phyloP scores from a whole-genome alignment of 2,797 vertebrate species.

The Artibeus lituratus region DNA sequence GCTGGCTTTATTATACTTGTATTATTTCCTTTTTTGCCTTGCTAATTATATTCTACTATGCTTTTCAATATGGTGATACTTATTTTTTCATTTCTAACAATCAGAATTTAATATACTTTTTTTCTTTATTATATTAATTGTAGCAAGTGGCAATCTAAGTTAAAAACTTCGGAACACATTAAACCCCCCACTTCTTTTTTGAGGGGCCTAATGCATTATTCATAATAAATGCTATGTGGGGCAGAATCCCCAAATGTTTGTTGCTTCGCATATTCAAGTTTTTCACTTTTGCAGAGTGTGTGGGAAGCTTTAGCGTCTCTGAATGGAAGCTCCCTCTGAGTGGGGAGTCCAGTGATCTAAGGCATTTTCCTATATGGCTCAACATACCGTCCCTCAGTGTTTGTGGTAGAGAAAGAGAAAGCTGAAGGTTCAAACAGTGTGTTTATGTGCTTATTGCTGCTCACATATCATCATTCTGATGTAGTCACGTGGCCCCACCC shows the following conservation, averaged over 20 bases:
- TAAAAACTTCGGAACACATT: constrained; percentile 9
- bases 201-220: not conserved
- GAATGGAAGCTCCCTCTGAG: not conserved
- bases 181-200: not conserved
- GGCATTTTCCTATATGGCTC: not conserved
- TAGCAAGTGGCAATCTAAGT: not conserved
- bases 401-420: not conserved
- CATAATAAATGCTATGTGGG: not conserved
- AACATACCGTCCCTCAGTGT: not conserved
- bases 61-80: constrained; percentile 26
- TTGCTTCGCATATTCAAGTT: not conserved
- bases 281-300: not conserved
- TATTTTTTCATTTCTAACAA: constrained; percentile 3
- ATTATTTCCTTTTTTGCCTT: constrained; percentile 25
- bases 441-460: not conserved
- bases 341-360: not conserved
- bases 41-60: constrained; percentile 28
- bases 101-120: not conserved
- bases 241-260: not conserved
- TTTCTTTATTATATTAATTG: constrained; percentile 36
- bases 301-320: not conserved
- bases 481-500: not conserved
- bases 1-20: not conserved
- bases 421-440: not conserved
- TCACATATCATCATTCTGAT: not conserved